These are phyloP conservation scores for Pseudoatta argentina DNA, from an alignment of 1,140 invertebrate genomes.

Conservation along the genomic window DNA sequence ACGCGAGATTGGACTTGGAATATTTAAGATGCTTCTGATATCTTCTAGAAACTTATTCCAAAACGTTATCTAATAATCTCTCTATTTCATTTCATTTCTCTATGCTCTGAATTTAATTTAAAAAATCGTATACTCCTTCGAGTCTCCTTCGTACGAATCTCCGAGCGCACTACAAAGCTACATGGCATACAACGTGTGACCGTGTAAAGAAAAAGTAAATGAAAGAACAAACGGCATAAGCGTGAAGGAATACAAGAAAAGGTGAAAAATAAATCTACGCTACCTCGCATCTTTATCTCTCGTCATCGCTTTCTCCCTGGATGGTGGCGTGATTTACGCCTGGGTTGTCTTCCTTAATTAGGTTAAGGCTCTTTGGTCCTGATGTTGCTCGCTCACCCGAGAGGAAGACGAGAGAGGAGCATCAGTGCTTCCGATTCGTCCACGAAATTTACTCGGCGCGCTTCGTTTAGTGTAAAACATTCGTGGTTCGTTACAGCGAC, in stretches of 20 bases:
- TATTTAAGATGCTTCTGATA: not conserved
- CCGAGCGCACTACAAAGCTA: slow-evolving; percentile 23
- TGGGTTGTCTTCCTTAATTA: slow-evolving; percentile 78
- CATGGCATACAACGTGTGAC: slow-evolving; percentile 9
- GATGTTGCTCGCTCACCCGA: slow-evolving; percentile 29
- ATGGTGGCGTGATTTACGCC: slow-evolving; percentile 76
- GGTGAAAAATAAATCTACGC: slow-evolving; percentile 65
- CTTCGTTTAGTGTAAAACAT: slow-evolving; percentile 32
- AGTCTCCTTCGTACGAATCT: not conserved
- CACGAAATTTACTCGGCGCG: slow-evolving; percentile 63
- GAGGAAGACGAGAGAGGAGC: slow-evolving; percentile 13
- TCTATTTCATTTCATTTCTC: not conserved
- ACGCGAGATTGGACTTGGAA: not conserved
- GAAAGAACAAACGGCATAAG: not conserved
- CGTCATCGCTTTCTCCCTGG: slow-evolving; percentile 78
- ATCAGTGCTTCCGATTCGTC: slow-evolving; percentile 57
- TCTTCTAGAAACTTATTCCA: not conserved
- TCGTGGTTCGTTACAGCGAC: slow-evolving; percentile 19
- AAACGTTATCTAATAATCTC: not conserved
- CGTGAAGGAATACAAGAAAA: slow-evolving; percentile 20
- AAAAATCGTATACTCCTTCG: not conserved
- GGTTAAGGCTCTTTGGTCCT: slow-evolving; percentile 71
- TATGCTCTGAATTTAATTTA: slow-evolving; percentile 12
- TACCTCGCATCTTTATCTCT: slow-evolving; percentile 74
- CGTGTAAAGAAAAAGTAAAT: not conserved